Conservation (phyloP, 1,140 invertebrate species). For the Heliothis subflexa region DNA sequence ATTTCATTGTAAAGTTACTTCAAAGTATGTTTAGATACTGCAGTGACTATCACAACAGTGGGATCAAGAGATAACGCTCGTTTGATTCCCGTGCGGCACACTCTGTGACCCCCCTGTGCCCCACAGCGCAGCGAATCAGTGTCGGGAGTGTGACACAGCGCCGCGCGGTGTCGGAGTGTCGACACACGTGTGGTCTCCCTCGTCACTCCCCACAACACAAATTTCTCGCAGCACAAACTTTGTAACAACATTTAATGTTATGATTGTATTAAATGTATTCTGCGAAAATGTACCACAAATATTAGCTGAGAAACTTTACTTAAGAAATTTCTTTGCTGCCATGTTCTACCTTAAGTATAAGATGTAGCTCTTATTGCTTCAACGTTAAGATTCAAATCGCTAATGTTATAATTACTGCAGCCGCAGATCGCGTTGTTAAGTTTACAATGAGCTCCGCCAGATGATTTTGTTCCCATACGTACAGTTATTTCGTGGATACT, state of each 20-base stretch:
- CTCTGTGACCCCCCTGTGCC: no score
- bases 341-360: background rate
- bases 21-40: background rate
- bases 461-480: slow-evolving; percentile 59
- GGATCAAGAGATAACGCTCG: background rate
- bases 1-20: no score
- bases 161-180: background rate
- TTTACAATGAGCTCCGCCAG: slow-evolving; percentile 55
- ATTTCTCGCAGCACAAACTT: slow-evolving; percentile 52
- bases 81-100: slow-evolving; percentile 3
- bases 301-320: slow-evolving; percentile 62
- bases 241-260: slow-evolving; percentile 61
- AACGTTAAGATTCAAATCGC: slow-evolving; percentile 36
- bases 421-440: slow-evolving; percentile 44
- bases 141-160: background rate
- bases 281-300: slow-evolving; percentile 60
- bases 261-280: slow-evolving; percentile 63
- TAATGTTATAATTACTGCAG: background rate
- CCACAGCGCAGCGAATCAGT: background rate
- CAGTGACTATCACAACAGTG: background rate
- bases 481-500: slow-evolving; percentile 49
- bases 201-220: slow-evolving; percentile 14
- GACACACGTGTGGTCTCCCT: slow-evolving; percentile 6
- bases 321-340: slow-evolving; percentile 41
- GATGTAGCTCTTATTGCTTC: slow-evolving; percentile 20